Conservation (phyloP, 1,140 invertebrate genomes). For the Drosophila navojoa region DNA sequence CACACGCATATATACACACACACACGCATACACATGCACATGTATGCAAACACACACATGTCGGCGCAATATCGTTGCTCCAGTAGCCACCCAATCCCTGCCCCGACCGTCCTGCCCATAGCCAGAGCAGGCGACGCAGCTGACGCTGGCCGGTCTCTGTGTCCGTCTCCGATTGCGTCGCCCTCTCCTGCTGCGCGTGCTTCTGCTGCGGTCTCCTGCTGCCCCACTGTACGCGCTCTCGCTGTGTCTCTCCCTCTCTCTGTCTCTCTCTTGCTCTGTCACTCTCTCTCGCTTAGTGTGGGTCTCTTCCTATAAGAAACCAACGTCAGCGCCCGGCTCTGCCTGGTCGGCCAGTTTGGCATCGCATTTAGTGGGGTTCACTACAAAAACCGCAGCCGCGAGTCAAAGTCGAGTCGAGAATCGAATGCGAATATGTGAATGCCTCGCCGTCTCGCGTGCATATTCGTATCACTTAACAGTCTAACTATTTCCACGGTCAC, state of each 20-base stretch:
- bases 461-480: constrained; percentile 16
- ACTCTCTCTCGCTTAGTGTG: constrained; percentile 22
- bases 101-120: too few species aligned
- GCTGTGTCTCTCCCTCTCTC: neutral
- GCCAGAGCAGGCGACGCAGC: too few species aligned
- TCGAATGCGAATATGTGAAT: constrained; percentile 33
- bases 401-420: constrained; percentile 39
- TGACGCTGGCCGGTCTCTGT: constrained; percentile 65
- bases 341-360: constrained; percentile 79
- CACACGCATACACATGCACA: neutral
- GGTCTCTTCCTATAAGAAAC: constrained; percentile 69
- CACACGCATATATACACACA: constrained; percentile 14
- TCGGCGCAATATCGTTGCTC: constrained; percentile 25
- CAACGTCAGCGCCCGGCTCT: constrained; percentile 62
- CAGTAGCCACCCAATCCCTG: constrained; percentile 5
- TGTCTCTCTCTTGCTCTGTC: neutral
- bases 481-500: constrained; percentile 4
- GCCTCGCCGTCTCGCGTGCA: constrained; percentile 10
- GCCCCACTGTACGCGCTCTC: constrained; percentile 1
- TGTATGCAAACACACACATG: neutral
- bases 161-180: neutral
- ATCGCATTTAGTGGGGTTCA: constrained; percentile 84
- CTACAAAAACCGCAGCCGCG: constrained; percentile 78
- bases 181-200: neutral
- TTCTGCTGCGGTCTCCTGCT: constrained; percentile 5